Evolutionary conservation across 2,888 invertebrate species (phyloP).

Genomic region (Tinea semifulvella): DNA sequence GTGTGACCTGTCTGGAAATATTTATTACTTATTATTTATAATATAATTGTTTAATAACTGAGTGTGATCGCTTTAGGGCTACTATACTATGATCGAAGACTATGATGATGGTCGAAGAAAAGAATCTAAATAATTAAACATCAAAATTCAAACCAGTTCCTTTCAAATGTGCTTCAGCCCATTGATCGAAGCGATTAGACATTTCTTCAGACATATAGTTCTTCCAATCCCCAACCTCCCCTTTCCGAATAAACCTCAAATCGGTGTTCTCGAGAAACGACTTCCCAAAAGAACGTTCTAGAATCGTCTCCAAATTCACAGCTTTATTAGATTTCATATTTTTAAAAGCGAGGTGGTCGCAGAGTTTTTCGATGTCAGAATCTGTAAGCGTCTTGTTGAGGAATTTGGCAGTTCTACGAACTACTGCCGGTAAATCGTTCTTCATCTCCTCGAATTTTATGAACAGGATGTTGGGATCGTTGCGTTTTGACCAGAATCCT

Average conservation of each 20-base stretch:
- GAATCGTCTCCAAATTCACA: conserved; percentile 75
- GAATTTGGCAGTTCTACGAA: conserved; percentile 77
- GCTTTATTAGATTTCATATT: conserved; percentile 85
- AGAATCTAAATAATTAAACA: conserved; percentile 10
- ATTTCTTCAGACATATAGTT: conserved; percentile 80
- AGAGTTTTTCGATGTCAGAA: conserved; percentile 72
- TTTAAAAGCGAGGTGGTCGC: conserved; percentile 79
- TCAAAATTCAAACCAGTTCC: conserved; percentile 71
- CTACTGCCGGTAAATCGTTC: conserved; percentile 71
- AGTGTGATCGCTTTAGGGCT: too few relatives aligned
- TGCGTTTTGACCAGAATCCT: conserved; percentile 75
- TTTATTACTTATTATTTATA: too few relatives aligned
- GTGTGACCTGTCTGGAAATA: too few relatives aligned
- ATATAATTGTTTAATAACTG: too few relatives aligned
- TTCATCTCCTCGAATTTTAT: conserved; percentile 87
- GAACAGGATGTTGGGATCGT: conserved; percentile 78
- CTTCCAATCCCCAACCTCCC: conserved; percentile 82
- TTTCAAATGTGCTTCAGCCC: conserved; percentile 70
- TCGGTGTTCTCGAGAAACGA: conserved; percentile 57
- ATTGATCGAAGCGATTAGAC: conserved; percentile 75
- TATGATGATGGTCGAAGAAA: too few relatives aligned
- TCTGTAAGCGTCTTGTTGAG: conserved; percentile 72
- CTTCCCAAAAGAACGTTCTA: conserved; percentile 61
- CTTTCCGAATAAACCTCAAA: conserved; percentile 77
- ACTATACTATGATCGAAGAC: too few relatives aligned